Evolutionary conservation across 2,113 vertebrate species (phyloP).

Genomic region (Tragelaphus scriptus): DNA sequence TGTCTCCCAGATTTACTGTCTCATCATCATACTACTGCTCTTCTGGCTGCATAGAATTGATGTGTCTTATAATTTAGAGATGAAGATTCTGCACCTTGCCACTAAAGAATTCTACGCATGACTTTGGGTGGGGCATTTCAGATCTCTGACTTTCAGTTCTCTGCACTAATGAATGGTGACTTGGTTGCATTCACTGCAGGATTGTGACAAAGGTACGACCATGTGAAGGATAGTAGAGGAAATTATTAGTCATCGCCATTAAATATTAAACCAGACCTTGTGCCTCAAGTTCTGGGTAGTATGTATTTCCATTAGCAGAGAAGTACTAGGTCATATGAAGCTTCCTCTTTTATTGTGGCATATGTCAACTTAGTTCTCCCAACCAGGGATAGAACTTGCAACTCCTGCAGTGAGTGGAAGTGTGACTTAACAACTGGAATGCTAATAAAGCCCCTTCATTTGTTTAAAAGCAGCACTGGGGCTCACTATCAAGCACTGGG

Average conservation of each 20-base stretch:
- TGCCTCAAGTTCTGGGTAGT: not conserved
- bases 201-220: not conserved
- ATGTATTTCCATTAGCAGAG: not conserved
- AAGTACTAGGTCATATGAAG: not conserved
- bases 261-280: not conserved
- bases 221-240: not conserved
- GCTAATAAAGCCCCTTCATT: not conserved
- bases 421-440: not conserved
- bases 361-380: not conserved
- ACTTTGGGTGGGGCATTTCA: not conserved
- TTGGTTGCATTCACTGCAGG: not conserved
- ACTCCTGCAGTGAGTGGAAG: not conserved
- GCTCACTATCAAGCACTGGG: not conserved
- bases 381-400: not conserved
- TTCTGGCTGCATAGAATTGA: not conserved
- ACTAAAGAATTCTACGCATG: not conserved
- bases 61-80: not conserved
- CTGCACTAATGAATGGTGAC: not conserved
- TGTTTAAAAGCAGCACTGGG: not conserved
- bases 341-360: not conserved
- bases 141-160: not conserved
- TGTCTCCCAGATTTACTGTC: not conserved
- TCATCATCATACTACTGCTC: not conserved
- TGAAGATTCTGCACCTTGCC: not conserved
- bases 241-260: not conserved